Base-by-base conservation (phyloP, 2,113 vertebrate genomes). In the Thalassarche chlororhynchos region DNA sequence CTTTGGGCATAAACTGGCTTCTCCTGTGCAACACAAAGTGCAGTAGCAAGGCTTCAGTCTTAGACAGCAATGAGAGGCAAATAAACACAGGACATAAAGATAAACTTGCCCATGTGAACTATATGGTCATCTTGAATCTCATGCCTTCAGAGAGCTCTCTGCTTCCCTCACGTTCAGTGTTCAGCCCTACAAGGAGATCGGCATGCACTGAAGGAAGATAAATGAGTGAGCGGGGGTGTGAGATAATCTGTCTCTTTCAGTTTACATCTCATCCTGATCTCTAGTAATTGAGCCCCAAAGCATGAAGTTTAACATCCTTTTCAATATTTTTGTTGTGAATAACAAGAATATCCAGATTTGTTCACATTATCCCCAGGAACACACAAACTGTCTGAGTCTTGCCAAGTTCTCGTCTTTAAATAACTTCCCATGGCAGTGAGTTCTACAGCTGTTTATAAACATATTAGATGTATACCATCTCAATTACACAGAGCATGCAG, bases 311-410 rank as follows among this genome's bases (percentile, higher is more conserved):
- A 95, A 95, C 87, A 95, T 88, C 60, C 75, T 91, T 92, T 77
- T 95, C 93, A 91, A 24, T 74, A 84, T 70, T 94, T 97, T 77
- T 94, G 78, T 95, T 93, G 85, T 88, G 60, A 96, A 60, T 92
- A 84, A 88, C 85, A 87, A 92, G 89, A 96, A 93, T 91, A 96
- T 88, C 85, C 93, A 95, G 78, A 97, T 95, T 97, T 96, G 75
- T 93, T 96, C 95, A 88, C 71, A 77, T 97, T 96, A 95, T 95
- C 89, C 95, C 87, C 71, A 90, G 93, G 88, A 95, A 95, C 55
- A 96, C 58, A 87, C 42, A 77, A 90, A 86, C 51, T 85, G 57
- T 46, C 71, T 57, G 75, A 91, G 68, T 36, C 94, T 52, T 96
- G 93, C 93, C 96, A 96, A 96, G 46, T 95, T 74, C 91, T 83